Base-by-base conservation (phyloP, 2,888 invertebrate species). In the Papilio gigon region DNA sequence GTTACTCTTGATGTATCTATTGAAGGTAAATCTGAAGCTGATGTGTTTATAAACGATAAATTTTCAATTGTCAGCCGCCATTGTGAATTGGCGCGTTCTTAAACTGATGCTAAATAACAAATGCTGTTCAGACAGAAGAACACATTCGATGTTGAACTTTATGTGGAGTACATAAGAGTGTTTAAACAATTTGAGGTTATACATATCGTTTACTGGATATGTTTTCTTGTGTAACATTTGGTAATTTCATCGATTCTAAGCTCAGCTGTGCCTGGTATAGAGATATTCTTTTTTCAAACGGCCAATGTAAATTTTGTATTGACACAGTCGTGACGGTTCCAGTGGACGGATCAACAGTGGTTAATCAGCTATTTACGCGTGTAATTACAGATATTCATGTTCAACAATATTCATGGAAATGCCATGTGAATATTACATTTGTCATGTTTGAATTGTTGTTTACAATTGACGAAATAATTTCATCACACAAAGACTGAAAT, bases 21-120 rank as follows among this genome's bases (percentile, higher is more conserved):
- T 86, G 79, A 82, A 75, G 80, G 69, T 78, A 73, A 78, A 78
- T 76, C 78, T 78, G 75, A 80, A 81, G 79, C 80, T 86, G 84
- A 88, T 88, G 84, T 87, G 86, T 86, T 87, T 87, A 84, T 86
- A 85, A 87, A 84, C 84, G 84, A 85, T 85, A 85, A 85, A 84
- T 85, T 84, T 86, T 82, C 83, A 83, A 86, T 87, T 86, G 86
- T 85, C 82, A 79, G 80, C 30, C 71, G 68, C 74, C 68, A 80
- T 85, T 87, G 83, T 83, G 80, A 80, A 84, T 82, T 84, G 82
- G 83, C 80, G 77, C 82, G 76, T 83, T 77, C 74, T 72, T 76
- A 73, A 74, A 76, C 75, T 74, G 72, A 67, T 65, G 72, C 75
- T 71, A 76, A 72, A 50, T 67, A 71, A 69, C n/a, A 20, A 40